These are phyloP conservation scores for Carterocephalus palaemon DNA, from an alignment of 2,888 invertebrate species.

Conservation along the genomic window DNA sequence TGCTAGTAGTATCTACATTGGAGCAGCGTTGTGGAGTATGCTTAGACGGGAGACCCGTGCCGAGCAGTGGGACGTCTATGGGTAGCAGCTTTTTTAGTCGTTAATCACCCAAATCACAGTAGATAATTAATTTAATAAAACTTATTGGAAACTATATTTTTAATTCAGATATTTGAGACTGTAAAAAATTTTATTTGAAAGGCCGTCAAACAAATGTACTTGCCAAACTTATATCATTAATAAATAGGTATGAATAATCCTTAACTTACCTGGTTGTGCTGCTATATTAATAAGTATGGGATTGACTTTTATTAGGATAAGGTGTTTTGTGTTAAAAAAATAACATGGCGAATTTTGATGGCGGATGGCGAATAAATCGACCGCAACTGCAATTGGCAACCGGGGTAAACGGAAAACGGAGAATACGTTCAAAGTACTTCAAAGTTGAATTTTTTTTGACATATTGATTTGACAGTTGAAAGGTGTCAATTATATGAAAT, in stretches of 20 bases:
- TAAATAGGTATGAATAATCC: background rate
- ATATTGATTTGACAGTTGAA: slow-evolving; percentile 15
- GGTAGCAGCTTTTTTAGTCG: too few species aligned
- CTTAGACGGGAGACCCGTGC: too few species aligned
- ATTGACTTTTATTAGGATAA: slow-evolving; percentile 11
- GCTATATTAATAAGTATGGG: slow-evolving; percentile 11
- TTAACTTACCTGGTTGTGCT: slow-evolving; percentile 15
- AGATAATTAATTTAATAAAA: too few species aligned
- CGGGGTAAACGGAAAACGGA: slow-evolving; percentile 7
- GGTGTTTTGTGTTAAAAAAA: slow-evolving; percentile 16
- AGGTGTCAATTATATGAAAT: background rate
- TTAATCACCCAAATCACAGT: too few species aligned
- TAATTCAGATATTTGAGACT: too few species aligned
- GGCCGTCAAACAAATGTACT: background rate
- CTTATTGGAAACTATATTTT: too few species aligned
- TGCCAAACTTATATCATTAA: slow-evolving; percentile 1
- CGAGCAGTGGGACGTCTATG: too few species aligned
- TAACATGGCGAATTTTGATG: slow-evolving; percentile 19
- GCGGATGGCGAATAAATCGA: slow-evolving; percentile 11
- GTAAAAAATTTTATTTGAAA: too few species aligned
- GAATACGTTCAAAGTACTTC: too few species aligned
- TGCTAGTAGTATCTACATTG: too few species aligned
- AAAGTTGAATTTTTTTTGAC: slow-evolving; percentile 11
- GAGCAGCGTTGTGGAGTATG: too few species aligned
- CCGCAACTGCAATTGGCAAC: slow-evolving; percentile 3